phyloP scores from a whole-genome alignment of 2,888 invertebrate species.

The Rhaphigaster nebulosa region DNA sequence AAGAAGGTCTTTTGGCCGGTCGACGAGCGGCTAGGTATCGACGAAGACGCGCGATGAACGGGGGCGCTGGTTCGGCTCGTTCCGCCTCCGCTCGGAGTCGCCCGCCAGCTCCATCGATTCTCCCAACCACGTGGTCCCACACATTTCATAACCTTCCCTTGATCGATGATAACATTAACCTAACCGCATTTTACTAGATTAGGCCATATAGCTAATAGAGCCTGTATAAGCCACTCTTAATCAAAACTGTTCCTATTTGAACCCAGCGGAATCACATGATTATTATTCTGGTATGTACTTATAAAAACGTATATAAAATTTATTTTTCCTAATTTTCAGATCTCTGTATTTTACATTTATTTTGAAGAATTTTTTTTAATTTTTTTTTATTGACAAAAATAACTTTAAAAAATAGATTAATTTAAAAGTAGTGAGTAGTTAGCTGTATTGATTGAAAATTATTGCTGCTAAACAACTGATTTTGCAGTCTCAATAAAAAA shows the following conservation, averaged over 20 bases:
- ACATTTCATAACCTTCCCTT: conserved; percentile 53
- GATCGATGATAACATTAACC: conserved; percentile 49
- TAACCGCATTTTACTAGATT: conserved; percentile 10
- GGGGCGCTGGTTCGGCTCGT: conserved; percentile 7
- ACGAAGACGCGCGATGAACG: neutral
- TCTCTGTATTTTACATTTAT: no score
- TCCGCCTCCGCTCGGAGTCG: conserved; percentile 51
- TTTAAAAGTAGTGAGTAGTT: no score
- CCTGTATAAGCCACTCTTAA: neutral
- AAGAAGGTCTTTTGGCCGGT: neutral
- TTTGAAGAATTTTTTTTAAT: neutral
- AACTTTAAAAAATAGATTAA: no score
- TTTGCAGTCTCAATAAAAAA: no score
- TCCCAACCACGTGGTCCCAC: conserved; percentile 52
- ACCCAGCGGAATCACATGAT: neutral
- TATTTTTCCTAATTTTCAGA: no score
- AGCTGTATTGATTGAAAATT: no score
- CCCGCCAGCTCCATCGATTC: conserved; percentile 54
- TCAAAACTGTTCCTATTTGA: neutral
- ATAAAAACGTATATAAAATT: neutral
- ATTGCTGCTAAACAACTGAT: no score
- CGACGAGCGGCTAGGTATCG: neutral
- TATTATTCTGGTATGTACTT: neutral
- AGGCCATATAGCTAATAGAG: neutral
- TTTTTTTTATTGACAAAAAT: no score